Evolutionary conservation across 1,140 invertebrate species (phyloP).

Genomic region (Telenomus remus): DNA sequence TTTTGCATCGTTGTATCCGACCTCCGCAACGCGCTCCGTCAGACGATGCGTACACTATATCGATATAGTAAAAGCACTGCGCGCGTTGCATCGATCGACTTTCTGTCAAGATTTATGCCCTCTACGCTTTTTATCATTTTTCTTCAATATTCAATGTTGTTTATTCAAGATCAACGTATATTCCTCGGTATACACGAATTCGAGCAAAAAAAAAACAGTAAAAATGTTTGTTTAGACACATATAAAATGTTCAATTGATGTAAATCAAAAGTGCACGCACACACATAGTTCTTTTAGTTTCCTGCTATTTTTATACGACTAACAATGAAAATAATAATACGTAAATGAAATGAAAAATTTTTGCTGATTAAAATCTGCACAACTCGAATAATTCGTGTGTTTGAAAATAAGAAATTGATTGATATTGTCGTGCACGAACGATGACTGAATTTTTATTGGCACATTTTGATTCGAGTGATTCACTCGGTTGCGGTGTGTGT

Average conservation of each 20-base stretch:
- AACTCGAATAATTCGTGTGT: too few relatives aligned
- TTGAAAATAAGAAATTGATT: too few relatives aligned
- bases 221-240: not conserved
- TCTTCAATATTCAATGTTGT: slow-evolving; percentile 31
- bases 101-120: slow-evolving; percentile 51
- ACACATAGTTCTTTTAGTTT: too few relatives aligned
- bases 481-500: slow-evolving; percentile 33
- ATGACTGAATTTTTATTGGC: slow-evolving; percentile 24
- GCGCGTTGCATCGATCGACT: slow-evolving; percentile 43
- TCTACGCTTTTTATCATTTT: slow-evolving; percentile 33
- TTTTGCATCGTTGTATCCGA: slow-evolving; percentile 30
- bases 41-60: slow-evolving; percentile 19
- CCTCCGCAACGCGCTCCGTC: slow-evolving; percentile 17
- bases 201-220: too few relatives aligned
- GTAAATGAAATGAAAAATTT: too few relatives aligned
- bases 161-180: slow-evolving; percentile 13
- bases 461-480: slow-evolving; percentile 43
- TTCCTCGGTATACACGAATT: slow-evolving; percentile 1
- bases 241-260: too few relatives aligned
- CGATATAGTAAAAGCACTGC: slow-evolving; percentile 6
- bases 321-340: too few relatives aligned
- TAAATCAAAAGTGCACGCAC: too few relatives aligned
- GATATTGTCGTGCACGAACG: not conserved
- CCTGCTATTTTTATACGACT: too few relatives aligned
- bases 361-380: too few relatives aligned